Percentiles rank a stretch among this genome's conserved stretches.
Conservation (phyloP, 2,113 vertebrate species). For the Phalacrocorax brasilianus region DNA sequence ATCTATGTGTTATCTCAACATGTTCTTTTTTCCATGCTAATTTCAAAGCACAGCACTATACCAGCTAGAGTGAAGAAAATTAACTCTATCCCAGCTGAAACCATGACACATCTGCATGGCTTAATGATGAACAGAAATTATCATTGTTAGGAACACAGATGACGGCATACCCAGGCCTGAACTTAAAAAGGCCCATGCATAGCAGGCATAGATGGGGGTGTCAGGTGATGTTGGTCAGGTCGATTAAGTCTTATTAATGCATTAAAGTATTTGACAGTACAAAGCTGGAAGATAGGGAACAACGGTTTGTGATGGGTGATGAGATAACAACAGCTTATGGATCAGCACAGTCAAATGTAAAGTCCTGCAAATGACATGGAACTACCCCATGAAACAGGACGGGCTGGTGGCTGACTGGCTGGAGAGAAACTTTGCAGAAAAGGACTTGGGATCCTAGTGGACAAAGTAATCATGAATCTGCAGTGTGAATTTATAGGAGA, state of each 20-base stretch:
- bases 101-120: no score
- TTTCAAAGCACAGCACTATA: no score
- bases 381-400: background rate
- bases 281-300: background rate
- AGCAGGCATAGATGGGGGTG: background rate
- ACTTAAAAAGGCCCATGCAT: background rate
- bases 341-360: background rate
- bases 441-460: no score
- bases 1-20: no score
- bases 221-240: background rate
- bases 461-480: background rate
- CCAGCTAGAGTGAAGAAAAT: no score
- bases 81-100: no score
- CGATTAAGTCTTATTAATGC: background rate
- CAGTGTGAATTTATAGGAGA: fast-evolving
- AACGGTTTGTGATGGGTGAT: background rate
- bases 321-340: background rate
- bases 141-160: background rate
- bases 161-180: background rate
- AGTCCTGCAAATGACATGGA: background rate
- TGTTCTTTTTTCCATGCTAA: no score
- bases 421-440: background rate
- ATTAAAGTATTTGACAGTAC: background rate
- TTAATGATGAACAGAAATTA: no score
- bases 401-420: background rate